Percentiles rank a stretch among this genome's conserved stretches.
Conservation (phyloP, 2,113 vertebrate genomes). For the Halcyon malimbica region DNA sequence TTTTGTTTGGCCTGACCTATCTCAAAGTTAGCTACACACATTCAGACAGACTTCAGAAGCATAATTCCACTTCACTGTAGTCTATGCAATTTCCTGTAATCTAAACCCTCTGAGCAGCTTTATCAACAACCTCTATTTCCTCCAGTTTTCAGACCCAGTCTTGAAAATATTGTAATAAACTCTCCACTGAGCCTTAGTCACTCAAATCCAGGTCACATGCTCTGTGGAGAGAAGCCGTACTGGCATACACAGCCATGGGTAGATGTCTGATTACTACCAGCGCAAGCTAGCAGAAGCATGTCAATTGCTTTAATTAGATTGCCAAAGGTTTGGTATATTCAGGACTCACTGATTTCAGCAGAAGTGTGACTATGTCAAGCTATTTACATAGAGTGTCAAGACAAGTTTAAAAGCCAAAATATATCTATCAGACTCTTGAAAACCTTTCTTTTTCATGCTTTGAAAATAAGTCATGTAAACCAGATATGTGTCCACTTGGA, state of each 20-base stretch:
- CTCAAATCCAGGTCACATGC: neutral
- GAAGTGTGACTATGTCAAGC: neutral
- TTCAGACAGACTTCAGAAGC: neutral
- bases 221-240: neutral
- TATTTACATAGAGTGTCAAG: neutral
- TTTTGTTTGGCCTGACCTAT: neutral
- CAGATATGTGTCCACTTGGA: neutral
- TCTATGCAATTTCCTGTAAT: neutral
- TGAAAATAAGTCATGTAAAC: neutral
- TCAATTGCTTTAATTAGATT: neutral
- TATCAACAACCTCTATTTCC: neutral
- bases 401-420: neutral
- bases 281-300: neutral
- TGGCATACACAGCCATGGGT: too few relatives aligned
- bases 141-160: too few relatives aligned
- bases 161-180: neutral
- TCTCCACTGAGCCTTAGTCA: neutral
- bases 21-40: neutral
- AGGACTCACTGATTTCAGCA: neutral
- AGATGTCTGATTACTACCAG: neutral
- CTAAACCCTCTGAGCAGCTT: neutral
- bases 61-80: neutral
- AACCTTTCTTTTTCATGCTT: neutral
- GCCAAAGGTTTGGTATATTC: neutral
- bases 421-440: neutral